Base-by-base conservation (phyloP, 2,888 invertebrate genomes). In the Lithophane leautieri region DNA sequence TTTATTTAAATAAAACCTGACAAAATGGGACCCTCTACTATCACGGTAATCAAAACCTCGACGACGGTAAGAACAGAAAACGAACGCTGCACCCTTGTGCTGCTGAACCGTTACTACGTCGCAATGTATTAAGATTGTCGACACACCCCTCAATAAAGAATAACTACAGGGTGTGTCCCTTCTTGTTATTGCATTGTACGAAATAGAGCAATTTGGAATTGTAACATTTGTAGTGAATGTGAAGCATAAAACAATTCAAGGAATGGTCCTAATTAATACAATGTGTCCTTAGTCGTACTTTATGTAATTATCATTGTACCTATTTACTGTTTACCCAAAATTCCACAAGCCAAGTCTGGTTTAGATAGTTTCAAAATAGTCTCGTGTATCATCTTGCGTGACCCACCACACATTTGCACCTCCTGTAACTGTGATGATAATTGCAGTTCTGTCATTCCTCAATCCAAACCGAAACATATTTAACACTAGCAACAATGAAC, bases 401-500 rank as follows among this genome's bases (percentile, higher is more conserved):
- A 2, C 4, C 22, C 62, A 22, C 3, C 50, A 40, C 11, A 34
- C 6, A 52, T n/a, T 58, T 40, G 4, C 9, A n/a, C 25, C 2
- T 4, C 2, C 34, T 16, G 16, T 14, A 22, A 47, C 16, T 54
- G 12, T n/a, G 14, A 28, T 67, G 11, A 14, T 44, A 62, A 62
- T 62, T 34, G 14, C 14, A 67, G 14, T 52, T 58, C 28, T 19
- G 63, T 58, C 14, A 68, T 40, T 58, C n/a, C 44, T 28, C n/a
- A 71, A 75, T 69, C 22, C 12, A 22, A 65, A 61, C 28, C 62
- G 71, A 76, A 78, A 82, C 22, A 56, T 70, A 70, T 82, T 76
- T 73, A 68, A 28, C 76, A 73, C 54, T 16, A 44, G 60, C 47
- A 61, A 81, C 70, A 83, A 83, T 83, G 71, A 81, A 73, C 54